Conservation (phyloP, 2,113 vertebrate species). For the Ranitomeya imitator region DNA sequence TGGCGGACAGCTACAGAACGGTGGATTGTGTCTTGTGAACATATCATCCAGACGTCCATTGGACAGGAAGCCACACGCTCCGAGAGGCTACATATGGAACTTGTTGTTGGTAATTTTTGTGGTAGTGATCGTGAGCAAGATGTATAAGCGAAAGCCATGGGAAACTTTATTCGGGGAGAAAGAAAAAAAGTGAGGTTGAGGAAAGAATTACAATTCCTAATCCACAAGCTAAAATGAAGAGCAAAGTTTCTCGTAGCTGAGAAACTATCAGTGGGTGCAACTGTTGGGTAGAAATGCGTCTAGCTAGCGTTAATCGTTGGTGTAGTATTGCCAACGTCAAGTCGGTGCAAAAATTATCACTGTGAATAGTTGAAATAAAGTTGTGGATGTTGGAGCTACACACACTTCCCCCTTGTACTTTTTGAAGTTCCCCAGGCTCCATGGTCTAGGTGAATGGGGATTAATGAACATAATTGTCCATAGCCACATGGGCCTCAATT, state of each 20-base stretch:
- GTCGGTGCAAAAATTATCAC: not conserved
- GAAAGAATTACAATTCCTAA: slow-evolving; percentile 62
- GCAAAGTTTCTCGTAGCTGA: not conserved
- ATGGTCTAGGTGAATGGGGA: no score
- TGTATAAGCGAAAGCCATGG: slow-evolving; percentile 69
- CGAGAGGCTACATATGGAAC: slow-evolving; percentile 78
- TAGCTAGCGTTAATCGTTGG: not conserved
- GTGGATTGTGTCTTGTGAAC: slow-evolving; percentile 54
- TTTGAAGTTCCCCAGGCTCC: no score
- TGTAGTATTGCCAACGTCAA: not conserved
- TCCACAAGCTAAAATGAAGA: slow-evolving; percentile 58
- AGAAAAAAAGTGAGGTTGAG: slow-evolving; percentile 70
- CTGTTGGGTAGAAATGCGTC: no score
- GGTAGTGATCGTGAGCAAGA: slow-evolving; percentile 70
- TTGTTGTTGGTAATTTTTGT: slow-evolving; percentile 80
- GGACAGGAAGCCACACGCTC: slow-evolving; percentile 59
- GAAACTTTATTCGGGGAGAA: slow-evolving; percentile 70
- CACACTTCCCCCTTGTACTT: no score
- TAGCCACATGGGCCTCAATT: no score
- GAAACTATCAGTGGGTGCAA: not conserved
- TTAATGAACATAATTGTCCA: no score
- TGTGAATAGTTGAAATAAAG: no score
- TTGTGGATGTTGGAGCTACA: no score
- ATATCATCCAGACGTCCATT: slow-evolving; percentile 63
- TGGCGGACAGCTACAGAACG: slow-evolving; percentile 64